Evolutionary conservation across 2,888 invertebrate genomes (phyloP).

Genomic region (Gerris lacustris): DNA sequence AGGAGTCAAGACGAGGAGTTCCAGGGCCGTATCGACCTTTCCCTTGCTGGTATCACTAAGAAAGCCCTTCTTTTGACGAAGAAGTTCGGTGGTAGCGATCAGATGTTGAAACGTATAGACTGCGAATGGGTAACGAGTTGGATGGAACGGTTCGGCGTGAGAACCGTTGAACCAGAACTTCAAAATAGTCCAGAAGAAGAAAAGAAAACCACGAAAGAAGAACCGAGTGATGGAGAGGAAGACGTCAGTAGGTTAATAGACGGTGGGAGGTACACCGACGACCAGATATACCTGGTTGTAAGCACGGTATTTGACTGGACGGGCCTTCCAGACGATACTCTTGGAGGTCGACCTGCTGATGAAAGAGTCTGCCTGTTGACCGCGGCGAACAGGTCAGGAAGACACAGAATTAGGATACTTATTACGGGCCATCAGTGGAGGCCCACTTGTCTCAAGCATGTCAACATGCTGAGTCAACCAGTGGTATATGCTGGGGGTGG

Average conservation of each 20-base stretch:
- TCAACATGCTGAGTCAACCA: slow-evolving; percentile 42
- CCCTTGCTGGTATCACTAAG: slow-evolving; percentile 21
- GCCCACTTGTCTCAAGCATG: slow-evolving; percentile 38
- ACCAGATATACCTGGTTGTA: slow-evolving; percentile 38
- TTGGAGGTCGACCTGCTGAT: slow-evolving; percentile 25
- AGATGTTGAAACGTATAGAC: slow-evolving; percentile 20
- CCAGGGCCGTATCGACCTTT: slow-evolving; percentile 13
- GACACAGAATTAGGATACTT: slow-evolving; percentile 39
- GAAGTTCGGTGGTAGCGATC: slow-evolving; percentile 23
- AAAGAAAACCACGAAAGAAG: slow-evolving; percentile 5
- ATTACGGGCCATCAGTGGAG: slow-evolving; percentile 41
- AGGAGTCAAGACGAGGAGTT: slow-evolving; percentile 15
- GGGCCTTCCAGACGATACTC: slow-evolving; percentile 35
- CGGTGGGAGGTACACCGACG: slow-evolving; percentile 35
- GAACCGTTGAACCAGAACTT: slow-evolving; percentile 14
- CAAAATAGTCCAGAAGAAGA: slow-evolving; percentile 6
- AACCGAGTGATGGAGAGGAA: slow-evolving; percentile 14
- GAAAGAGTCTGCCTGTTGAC: slow-evolving; percentile 37
- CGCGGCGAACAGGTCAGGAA: slow-evolving; percentile 40
- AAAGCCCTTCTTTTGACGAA: slow-evolving; percentile 26
- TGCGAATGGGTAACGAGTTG: slow-evolving; percentile 27
- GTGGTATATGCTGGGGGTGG: slow-evolving; percentile 42
- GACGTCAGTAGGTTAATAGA: slow-evolving; percentile 19
- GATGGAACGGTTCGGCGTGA: slow-evolving; percentile 26
- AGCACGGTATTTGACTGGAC: slow-evolving; percentile 39